Evolutionary conservation across 2,888 invertebrate species (phyloP).

Genomic region (Matsumyia berberina): DNA sequence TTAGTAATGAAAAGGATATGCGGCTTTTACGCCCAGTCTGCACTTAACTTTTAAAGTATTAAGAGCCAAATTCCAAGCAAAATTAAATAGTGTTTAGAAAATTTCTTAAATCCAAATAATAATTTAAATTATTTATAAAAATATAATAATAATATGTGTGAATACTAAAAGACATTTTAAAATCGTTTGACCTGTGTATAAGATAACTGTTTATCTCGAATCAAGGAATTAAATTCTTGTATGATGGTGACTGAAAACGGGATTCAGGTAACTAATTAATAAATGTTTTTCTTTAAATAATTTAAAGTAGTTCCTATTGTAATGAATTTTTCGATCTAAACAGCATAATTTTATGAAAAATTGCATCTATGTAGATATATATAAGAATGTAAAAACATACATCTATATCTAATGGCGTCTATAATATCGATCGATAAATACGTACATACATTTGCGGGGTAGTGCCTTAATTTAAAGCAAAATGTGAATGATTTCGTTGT

Average conservation of each 20-base stretch:
- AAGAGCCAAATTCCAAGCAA: slow-evolving; percentile 80
- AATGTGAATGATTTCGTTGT: neutral
- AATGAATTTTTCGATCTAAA: neutral
- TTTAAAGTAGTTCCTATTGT: slow-evolving; percentile 2
- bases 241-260: slow-evolving; percentile 85
- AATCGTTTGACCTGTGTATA: neutral
- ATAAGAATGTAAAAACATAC: neutral
- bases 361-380: neutral
- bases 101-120: neutral
- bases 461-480: neutral
- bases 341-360: neutral
- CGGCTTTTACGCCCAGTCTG: slow-evolving; percentile 81
- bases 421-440: slow-evolving; percentile 29
- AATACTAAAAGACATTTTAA: neutral
- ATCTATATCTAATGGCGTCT: neutral
- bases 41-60: slow-evolving; percentile 83
- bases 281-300: slow-evolving; percentile 10
- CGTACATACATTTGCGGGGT: neutral
- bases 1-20: slow-evolving; percentile 80
- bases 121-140: slow-evolving; percentile 1
- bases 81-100: slow-evolving; percentile 9
- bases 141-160: neutral
- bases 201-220: neutral
- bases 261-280: slow-evolving; percentile 82
- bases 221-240: slow-evolving; percentile 1